A percentile compares a stretch with the other conserved stretches of the same genome.
Evolutionary conservation across 2,888 invertebrate genomes (phyloP).

Genomic region (Tyria jacobaeae): DNA sequence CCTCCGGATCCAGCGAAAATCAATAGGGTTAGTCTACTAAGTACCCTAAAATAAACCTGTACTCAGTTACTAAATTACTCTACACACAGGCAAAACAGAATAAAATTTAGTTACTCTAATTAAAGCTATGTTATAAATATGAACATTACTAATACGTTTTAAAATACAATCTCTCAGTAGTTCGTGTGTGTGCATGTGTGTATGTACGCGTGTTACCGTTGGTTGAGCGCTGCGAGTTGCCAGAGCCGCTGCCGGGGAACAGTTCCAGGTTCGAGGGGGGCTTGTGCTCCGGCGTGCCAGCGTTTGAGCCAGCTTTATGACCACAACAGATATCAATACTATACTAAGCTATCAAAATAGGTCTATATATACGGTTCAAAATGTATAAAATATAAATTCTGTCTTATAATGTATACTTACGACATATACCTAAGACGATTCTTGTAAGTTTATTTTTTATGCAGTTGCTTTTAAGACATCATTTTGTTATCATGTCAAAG

Average conservation of each 20-base stretch:
- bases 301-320: constrained; percentile 80
- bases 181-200: constrained; percentile 11
- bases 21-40: too few relatives aligned
- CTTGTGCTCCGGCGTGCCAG: constrained; percentile 89
- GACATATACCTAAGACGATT: background rate
- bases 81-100: too few relatives aligned
- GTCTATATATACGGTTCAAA: too few relatives aligned
- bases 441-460: background rate
- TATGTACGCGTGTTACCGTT: constrained; percentile 89
- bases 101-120: too few relatives aligned
- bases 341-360: constrained; percentile 23
- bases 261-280: constrained; percentile 91
- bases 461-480: background rate
- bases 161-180: constrained; percentile 31
- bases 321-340: constrained; percentile 69
- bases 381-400: background rate
- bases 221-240: constrained; percentile 90
- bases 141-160: too few relatives aligned
- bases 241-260: constrained; percentile 87
- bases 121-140: too few relatives aligned
- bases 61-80: too few relatives aligned
- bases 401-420: constrained; percentile 1
- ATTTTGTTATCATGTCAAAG: background rate
- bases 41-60: too few relatives aligned
- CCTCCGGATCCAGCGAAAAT: too few relatives aligned